Base-by-base conservation (phyloP, 2,888 invertebrate genomes). In the Orthosia gracilis region DNA sequence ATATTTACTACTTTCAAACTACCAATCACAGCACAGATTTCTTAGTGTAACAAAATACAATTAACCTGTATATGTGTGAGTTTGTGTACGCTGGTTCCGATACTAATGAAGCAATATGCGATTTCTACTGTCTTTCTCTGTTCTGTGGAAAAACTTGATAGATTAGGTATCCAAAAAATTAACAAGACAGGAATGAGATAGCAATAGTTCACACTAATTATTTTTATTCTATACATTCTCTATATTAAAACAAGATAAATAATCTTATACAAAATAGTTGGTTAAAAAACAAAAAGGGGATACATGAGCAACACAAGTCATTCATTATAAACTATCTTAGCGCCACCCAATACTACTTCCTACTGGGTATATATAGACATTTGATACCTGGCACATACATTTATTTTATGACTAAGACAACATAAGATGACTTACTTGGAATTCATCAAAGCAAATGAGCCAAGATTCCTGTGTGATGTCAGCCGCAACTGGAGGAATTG, bases 391-490 rank as follows among this genome's bases (percentile, higher is more conserved):
- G 76, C 40, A 31, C 45, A 62, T 4, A 15, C 2, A 58, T 31
- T 23, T 11, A 54, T 21, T 40, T 9, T 31, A 47, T 23, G 21
- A 45, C 13, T 13, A 40, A n/a, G 17, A 31, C n/a, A 21, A 11
- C 13, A 68, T 40, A 18, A 18, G 50, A 59, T 58, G 9, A 88
- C 90, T 92, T 89, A 98, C 99, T 97, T 99, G 99, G 96, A 99
- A 99, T 95, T 99, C 99, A 96, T 99, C 99, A 94, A 99, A 99
- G 94, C 99, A 99, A 79, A 99, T 97, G 47, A 99, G 96, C 98
- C 99, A 99, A 31, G 98, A 97, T 89, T 98, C 98, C 66, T 98
- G 97, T 45, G 98, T 97, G 80, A 99, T 99, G 82, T 97, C 97
- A 84, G 98, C 97, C 17, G 99, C 99, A 1, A 99, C 99, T 9